Conservation (phyloP, 2,888 invertebrate genomes). For the Scaptomyza polygonia region DNA sequence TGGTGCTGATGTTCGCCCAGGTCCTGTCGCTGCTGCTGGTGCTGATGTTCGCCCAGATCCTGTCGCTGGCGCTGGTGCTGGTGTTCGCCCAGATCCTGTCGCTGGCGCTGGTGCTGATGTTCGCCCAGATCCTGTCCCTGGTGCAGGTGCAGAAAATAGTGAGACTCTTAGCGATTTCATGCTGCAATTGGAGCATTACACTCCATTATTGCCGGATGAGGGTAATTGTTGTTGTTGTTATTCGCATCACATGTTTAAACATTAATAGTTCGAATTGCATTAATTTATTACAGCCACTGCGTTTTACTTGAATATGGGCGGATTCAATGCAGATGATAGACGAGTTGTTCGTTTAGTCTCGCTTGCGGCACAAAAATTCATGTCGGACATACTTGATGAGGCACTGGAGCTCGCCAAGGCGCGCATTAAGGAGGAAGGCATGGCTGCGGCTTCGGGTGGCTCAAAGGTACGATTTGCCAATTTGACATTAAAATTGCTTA, state of each 20-base stretch:
- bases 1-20: no score
- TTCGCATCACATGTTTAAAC: not conserved
- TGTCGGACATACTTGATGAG: conserved; percentile 98
- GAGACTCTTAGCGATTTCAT: conserved; percentile 68
- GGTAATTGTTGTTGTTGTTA: conserved; percentile 33
- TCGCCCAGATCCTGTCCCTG: no score
- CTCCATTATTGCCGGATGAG: conserved; percentile 95
- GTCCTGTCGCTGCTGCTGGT: no score
- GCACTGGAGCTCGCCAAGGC: conserved; percentile 98
- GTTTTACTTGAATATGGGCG: conserved; percentile 85
- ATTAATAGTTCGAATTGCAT: not conserved
- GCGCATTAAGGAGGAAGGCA: conserved; percentile 85
- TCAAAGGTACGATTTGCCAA: conserved; percentile 36
- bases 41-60: no score
- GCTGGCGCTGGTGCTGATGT: no score
- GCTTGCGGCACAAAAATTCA: conserved; percentile 97
- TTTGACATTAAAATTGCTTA: not conserved
- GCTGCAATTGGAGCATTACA: conserved; percentile 90
- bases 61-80: no score
- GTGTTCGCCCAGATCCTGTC: no score
- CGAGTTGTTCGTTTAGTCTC: conserved; percentile 95
- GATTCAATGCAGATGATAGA: conserved; percentile 97
- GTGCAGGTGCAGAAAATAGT: no score
- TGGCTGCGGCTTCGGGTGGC: conserved; percentile 53
- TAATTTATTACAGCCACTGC: conserved; percentile 48